These are phyloP conservation scores for Alethe castanea DNA, from an alignment of 2,113 vertebrate genomes.

Conservation along the genomic window DNA sequence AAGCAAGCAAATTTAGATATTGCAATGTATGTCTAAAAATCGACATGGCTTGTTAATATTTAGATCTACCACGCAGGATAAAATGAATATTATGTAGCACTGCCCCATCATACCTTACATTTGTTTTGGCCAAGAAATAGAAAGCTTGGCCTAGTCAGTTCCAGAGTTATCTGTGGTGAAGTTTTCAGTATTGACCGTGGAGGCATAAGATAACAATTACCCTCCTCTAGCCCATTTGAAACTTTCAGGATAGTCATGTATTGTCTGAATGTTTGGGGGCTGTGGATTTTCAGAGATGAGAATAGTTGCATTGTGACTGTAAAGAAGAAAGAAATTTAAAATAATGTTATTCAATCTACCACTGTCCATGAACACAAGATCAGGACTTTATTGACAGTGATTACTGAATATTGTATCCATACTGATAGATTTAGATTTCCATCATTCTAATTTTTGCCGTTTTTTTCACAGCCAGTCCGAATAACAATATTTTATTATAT, in stretches of 20 bases:
- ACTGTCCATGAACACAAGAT: neutral
- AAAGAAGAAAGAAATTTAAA: neutral
- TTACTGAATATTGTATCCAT: neutral
- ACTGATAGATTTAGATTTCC: neutral
- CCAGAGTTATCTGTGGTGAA: neutral
- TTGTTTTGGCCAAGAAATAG: neutral
- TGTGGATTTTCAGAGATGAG: neutral
- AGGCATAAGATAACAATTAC: neutral
- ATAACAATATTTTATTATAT: neutral
- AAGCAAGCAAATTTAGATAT: neutral
- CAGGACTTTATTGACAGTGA: neutral
- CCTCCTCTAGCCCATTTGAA: neutral
- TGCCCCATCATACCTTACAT: neutral
- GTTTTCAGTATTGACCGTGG: neutral
- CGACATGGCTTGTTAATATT: neutral
- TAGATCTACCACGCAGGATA: neutral
- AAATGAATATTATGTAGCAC: neutral
- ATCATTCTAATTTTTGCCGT: neutral
- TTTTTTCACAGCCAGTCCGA: neutral
- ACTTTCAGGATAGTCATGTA: neutral
- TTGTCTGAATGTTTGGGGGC: neutral
- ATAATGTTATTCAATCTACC: neutral
- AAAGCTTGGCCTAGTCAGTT: neutral
- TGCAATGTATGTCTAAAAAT: neutral
- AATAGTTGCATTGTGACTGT: neutral